Base-by-base conservation (phyloP, 2,113 vertebrate genomes). In the Monopterus albus region DNA sequence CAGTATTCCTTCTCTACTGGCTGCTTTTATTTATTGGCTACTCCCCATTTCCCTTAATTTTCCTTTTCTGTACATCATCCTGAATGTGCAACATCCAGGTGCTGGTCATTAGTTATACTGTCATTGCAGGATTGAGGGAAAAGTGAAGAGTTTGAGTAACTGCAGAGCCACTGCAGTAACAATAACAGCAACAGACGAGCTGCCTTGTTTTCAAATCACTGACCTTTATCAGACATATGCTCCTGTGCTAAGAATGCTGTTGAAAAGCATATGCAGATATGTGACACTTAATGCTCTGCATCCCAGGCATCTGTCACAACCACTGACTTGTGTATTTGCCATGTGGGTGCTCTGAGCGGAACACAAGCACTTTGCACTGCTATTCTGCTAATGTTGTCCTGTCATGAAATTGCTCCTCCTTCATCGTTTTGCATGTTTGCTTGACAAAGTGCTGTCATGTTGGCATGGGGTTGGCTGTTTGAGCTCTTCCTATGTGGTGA, bases 181-280 rank as follows among this genome's bases (percentile, higher is more conserved):
- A 40, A 5, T 20, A 56, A 59, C 85, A 21, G 45, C 35, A 13
- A 23, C 56, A 78, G 75, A 64, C 29, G 72, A 82, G 69, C 58
- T 50, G 74, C 46, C 72, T 83, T 75, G 75, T 85, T 87, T 78
- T 79, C 65, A 77, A 83, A 82, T 74, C 74, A 42, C 61, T 77
- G 88, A 88, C 90, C 86, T 89, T 87, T 78, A 72, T 83, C 81
- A 66, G 81, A 87, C 84, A 85, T 86, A 82, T 86, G 88, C 81
- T 84, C 25, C 35, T 25, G 40, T 25, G 81, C 69, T 75, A 61
- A 35, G 43, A 82, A 73, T 46, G 46, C 80, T 17, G 66, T 79
- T 17, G 59, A 52, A 71, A 45, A 88, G 71, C 88, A 79, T 83
- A 88, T 88, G 85, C 82, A 88, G 77, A 87, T 81, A 79, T 29